Percentiles rank a stretch among this genome's conserved stretches.
Conservation (phyloP, 2,797 vertebrate genomes). For the Psittacula echo region DNA sequence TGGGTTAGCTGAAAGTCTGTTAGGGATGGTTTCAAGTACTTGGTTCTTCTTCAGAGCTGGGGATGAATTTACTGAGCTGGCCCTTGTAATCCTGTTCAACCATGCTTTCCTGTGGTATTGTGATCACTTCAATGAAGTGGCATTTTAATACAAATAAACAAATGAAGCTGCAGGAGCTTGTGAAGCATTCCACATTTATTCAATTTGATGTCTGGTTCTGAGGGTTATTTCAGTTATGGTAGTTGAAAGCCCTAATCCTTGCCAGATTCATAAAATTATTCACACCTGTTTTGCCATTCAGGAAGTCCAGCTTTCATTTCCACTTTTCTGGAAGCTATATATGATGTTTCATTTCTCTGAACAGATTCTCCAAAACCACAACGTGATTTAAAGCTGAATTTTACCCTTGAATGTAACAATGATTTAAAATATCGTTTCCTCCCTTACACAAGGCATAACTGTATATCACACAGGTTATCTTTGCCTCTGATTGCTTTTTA, state of each 20-base stretch:
- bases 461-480: background rate
- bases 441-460: background rate
- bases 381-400: background rate
- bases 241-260: slow-evolving; percentile 38
- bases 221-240: slow-evolving; percentile 37
- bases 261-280: slow-evolving; percentile 6
- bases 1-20: background rate
- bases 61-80: background rate
- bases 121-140: background rate
- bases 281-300: background rate
- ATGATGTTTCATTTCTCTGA: background rate
- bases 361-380: background rate
- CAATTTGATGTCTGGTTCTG: background rate
- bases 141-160: slow-evolving; percentile 17
- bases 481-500: background rate
- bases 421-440: background rate
- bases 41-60: background rate
- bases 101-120: background rate
- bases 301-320: background rate
- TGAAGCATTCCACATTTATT: background rate
- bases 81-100: background rate
- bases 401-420: background rate
- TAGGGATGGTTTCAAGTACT: background rate
- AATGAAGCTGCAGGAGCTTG: background rate
- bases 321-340: background rate